Percentiles rank a stretch among this genome's conserved stretches.
Conservation (phyloP, 1,140 invertebrate species). For the Sycophaga agraensis region DNA sequence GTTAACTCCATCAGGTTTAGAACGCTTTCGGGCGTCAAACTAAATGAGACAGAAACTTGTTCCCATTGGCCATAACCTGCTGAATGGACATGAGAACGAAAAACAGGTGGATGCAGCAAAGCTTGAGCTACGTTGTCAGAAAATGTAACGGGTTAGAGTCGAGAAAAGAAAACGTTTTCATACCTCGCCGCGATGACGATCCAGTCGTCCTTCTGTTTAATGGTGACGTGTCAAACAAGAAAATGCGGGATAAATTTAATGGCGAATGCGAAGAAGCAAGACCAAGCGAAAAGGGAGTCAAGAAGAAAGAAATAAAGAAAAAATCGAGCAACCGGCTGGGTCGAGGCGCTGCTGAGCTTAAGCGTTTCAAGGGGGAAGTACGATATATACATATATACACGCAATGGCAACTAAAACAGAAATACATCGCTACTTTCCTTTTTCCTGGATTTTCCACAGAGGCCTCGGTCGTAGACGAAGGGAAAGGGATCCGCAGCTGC, state of each 20-base stretch:
- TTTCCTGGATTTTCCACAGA: neutral
- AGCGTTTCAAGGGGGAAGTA: neutral
- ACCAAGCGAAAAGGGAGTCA: neutral
- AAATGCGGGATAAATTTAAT: neutral
- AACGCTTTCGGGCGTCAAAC: no score
- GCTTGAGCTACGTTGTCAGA: no score
- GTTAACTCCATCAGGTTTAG: no score
- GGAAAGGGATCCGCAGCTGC: constrained; percentile 11
- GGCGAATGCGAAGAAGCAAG: neutral
- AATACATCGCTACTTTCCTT: neutral
- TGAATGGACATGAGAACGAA: no score
- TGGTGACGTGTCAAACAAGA: neutral
- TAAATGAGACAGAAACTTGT: no score
- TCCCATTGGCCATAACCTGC: no score
- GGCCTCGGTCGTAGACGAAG: neutral
- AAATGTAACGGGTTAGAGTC: no score
- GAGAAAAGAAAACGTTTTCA: neutral
- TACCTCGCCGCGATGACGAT: neutral
- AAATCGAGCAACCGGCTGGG: neutral
- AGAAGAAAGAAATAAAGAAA: constrained; percentile 4
- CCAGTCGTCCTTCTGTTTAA: neutral
- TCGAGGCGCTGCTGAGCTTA: constrained; percentile 4
- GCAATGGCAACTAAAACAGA: neutral
- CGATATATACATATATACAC: neutral
- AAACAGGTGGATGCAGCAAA: no score